Evolutionary conservation across 1,140 invertebrate species (phyloP).

Genomic region (Drosophila sucinea): DNA sequence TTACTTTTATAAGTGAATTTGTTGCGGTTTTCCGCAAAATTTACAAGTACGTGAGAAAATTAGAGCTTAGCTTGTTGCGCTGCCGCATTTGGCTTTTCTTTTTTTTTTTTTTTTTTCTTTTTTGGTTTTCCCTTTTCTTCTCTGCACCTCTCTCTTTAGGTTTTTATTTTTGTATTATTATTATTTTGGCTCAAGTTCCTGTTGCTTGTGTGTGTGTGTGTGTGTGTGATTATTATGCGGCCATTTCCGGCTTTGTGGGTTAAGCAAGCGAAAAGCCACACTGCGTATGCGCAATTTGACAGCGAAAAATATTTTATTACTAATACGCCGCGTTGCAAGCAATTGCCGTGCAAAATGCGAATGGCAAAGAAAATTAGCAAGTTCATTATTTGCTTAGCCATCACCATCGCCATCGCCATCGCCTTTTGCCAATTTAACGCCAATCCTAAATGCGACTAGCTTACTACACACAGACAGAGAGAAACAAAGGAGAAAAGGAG

Average conservation of each 20-base stretch:
- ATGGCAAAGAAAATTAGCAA: slow-evolving; percentile 58
- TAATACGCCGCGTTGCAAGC: slow-evolving; percentile 47
- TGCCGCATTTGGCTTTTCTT: slow-evolving; percentile 16
- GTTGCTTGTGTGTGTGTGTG: slow-evolving; percentile 1
- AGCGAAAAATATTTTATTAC: slow-evolving; percentile 36
- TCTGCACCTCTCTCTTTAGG: background rate
- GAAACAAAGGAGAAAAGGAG: background rate
- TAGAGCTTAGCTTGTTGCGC: slow-evolving; percentile 74
- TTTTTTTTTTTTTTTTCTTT: background rate
- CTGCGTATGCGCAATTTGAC: slow-evolving; percentile 64
- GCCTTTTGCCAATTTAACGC: slow-evolving; percentile 61
- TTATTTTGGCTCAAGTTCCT: slow-evolving; percentile 11
- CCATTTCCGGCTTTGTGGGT: slow-evolving; percentile 28
- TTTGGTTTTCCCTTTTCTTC: background rate
- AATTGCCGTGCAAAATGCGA: slow-evolving; percentile 25
- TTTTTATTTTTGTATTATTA: background rate
- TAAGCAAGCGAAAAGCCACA: slow-evolving; percentile 33
- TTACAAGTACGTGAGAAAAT: slow-evolving; percentile 82
- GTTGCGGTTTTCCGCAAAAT: slow-evolving; percentile 82
- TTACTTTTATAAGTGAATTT: slow-evolving; percentile 82
- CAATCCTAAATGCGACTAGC: slow-evolving; percentile 38
- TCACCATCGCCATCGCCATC: slow-evolving; percentile 38
- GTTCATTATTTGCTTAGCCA: slow-evolving; percentile 69
- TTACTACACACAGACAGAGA: slow-evolving; percentile 15
- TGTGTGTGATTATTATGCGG: slow-evolving; percentile 29